Base-by-base conservation (phyloP, 1,140 invertebrate genomes). In the Cepaea nemoralis region DNA sequence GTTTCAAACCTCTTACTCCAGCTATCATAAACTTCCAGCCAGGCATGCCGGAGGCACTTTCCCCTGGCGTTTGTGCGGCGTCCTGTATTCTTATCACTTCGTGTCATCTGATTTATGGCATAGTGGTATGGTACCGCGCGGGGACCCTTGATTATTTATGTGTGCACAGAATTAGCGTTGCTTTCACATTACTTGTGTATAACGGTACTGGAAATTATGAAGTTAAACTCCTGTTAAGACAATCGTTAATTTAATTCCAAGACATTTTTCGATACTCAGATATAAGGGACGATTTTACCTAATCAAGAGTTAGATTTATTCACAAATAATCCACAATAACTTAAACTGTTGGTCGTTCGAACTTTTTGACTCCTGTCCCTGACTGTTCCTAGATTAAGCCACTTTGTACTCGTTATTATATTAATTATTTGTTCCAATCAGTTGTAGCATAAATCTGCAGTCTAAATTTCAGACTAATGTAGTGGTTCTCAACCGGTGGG, bases 241-340 rank as follows among this genome's bases (percentile, higher is more conserved):
- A 70, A 74, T 45, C 6, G 31, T 70, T 70, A 70, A 70, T 37
- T 37, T 37, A 12, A 24, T 70, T 10, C 24, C 35, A 12, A n/a
- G 33, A 69, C 81, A 33, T 59, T 77, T 48, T 77, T 74, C 67
- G 1, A 50, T 40, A n/a, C n/a, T n/a, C n/a, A n/a, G n/a, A n/a
- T n/a, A n/a, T n/a, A n/a, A n/a, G n/a, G n/a, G n/a, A n/a, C n/a
- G n/a, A n/a, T n/a, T n/a, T n/a, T n/a, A n/a, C n/a, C n/a, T n/a
- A n/a, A n/a, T n/a, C n/a, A n/a, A n/a, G n/a, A n/a, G n/a, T n/a
- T n/a, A n/a, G n/a, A n/a, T n/a, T n/a, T n/a, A n/a, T n/a, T n/a
- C n/a, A n/a, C n/a, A n/a, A n/a, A n/a, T n/a, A n/a, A n/a, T n/a
- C n/a, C n/a, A n/a, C n/a, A n/a, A n/a, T n/a, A n/a, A n/a, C n/a